Evolutionary conservation across 92 coral and sea anemone genomes (phyloP).

Genomic region (Palythoa grandis): DNA sequence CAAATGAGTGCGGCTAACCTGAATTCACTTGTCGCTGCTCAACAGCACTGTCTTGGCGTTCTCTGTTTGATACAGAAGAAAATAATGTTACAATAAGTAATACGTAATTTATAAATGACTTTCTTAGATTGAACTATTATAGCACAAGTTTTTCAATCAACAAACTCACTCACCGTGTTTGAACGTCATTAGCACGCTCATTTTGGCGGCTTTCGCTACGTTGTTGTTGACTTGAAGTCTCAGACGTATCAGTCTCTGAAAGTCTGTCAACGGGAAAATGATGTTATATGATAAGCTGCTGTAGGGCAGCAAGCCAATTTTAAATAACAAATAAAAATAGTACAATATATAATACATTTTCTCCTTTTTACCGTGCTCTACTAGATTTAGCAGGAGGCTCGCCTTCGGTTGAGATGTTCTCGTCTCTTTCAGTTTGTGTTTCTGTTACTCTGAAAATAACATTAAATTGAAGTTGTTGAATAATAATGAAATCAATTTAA

Average conservation of each 20-base stretch:
- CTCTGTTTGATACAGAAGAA: constrained; percentile 72
- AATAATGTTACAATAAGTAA: constrained; percentile 69
- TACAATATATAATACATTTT: constrained; percentile 67
- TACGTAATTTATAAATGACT: constrained; percentile 58
- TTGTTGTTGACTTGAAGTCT: constrained; percentile 73
- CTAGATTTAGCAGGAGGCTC: constrained; percentile 69
- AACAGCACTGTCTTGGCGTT: constrained; percentile 77
- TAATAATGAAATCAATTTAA: constrained; percentile 56
- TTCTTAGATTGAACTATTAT: constrained; percentile 58
- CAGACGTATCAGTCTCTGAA: constrained; percentile 64
- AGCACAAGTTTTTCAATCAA: constrained; percentile 62
- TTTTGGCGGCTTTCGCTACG: constrained; percentile 71
- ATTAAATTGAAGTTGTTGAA: constrained; percentile 58
- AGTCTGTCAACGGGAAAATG: constrained; percentile 64
- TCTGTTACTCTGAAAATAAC: constrained; percentile 68
- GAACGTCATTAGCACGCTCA: constrained; percentile 65
- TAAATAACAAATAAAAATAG: constrained; percentile 64
- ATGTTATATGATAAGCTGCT: constrained; percentile 62
- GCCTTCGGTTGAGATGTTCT: constrained; percentile 67
- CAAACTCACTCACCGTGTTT: constrained; percentile 76
- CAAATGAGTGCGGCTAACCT: constrained; percentile 67
- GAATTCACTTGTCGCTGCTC: constrained; percentile 69
- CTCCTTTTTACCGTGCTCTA: constrained; percentile 64
- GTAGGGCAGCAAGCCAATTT: constrained; percentile 57
- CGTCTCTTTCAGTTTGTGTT: constrained; percentile 25